Percentiles rank a stretch among this genome's conserved stretches.
These are phyloP conservation scores for Megatriorchis doriae DNA, from an alignment of 2,113 vertebrate genomes.

Conservation along the genomic window DNA sequence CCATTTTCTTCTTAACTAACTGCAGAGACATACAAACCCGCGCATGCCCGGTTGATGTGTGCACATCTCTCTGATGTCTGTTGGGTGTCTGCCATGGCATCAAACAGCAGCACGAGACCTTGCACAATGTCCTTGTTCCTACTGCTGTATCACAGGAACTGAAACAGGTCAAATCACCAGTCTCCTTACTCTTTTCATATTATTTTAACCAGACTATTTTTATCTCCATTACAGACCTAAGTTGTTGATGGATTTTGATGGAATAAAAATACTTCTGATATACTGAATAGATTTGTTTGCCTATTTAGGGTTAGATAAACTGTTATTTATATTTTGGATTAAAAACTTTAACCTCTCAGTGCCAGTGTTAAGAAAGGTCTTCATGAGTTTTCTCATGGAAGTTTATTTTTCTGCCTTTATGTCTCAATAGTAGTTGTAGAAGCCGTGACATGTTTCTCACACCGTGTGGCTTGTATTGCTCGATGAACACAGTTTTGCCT, in stretches of 20 bases:
- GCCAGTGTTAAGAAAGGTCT: background rate
- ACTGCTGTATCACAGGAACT: background rate
- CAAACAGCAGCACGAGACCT: background rate
- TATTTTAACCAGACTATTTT: background rate
- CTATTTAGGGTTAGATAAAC: background rate
- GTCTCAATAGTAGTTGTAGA: background rate
- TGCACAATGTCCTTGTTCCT: background rate
- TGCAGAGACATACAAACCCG: fast-evolving
- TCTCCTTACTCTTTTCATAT: background rate
- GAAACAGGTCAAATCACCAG: background rate
- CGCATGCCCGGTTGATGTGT: fast-evolving
- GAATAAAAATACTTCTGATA: background rate
- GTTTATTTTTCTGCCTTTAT: background rate
- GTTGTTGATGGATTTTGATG: background rate
- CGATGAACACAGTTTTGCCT: background rate
- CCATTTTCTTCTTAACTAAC: background rate
- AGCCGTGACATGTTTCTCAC: background rate
- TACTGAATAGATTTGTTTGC: background rate
- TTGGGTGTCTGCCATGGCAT: background rate
- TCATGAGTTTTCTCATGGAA: background rate
- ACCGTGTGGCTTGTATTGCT: background rate
- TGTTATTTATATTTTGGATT: background rate
- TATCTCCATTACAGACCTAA: background rate
- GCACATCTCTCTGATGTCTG: background rate
- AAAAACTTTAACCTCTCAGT: background rate